phyloP scores from a whole-genome alignment of 1,140 invertebrate species.

The Hydropsyche tenuis region DNA sequence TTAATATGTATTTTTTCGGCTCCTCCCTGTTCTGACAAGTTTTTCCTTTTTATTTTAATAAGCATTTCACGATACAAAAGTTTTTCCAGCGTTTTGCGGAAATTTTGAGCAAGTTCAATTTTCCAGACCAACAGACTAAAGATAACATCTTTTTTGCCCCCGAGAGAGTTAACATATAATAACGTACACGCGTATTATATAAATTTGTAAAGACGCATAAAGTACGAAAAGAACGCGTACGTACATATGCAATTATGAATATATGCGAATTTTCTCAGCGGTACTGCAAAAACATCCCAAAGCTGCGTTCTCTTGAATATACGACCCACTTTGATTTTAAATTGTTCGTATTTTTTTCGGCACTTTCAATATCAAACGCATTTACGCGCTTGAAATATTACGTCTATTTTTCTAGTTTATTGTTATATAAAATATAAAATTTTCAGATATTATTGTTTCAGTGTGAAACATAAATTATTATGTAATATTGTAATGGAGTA shows the following conservation, averaged over 20 bases:
- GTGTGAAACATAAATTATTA: too few species aligned
- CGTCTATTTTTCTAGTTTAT: too few species aligned
- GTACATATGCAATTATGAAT: too few species aligned
- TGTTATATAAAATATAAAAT: too few species aligned
- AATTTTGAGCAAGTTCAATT: constrained; percentile 38
- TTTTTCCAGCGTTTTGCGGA: constrained; percentile 8
- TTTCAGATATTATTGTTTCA: too few species aligned
- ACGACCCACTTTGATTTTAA: constrained; percentile 26
- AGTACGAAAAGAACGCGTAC: too few species aligned
- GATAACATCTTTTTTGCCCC: constrained; percentile 40
- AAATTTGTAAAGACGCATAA: not conserved
- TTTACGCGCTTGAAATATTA: too few species aligned
- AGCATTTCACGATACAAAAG: constrained; percentile 28
- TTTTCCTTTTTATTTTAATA: constrained; percentile 30
- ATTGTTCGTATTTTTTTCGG: not conserved
- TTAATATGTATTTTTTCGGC: not conserved
- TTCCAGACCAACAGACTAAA: constrained; percentile 42
- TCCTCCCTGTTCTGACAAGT: constrained; percentile 14
- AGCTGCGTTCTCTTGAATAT: constrained; percentile 11
- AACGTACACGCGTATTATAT: not conserved
- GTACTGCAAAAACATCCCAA: constrained; percentile 8
- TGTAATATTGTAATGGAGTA: too few species aligned
- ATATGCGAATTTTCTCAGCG: constrained; percentile 18
- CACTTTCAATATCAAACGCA: not conserved
- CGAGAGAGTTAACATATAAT: constrained; percentile 35